phyloP scores from a whole-genome alignment of 1,140 invertebrate genomes.

The Lepidurus apus region DNA sequence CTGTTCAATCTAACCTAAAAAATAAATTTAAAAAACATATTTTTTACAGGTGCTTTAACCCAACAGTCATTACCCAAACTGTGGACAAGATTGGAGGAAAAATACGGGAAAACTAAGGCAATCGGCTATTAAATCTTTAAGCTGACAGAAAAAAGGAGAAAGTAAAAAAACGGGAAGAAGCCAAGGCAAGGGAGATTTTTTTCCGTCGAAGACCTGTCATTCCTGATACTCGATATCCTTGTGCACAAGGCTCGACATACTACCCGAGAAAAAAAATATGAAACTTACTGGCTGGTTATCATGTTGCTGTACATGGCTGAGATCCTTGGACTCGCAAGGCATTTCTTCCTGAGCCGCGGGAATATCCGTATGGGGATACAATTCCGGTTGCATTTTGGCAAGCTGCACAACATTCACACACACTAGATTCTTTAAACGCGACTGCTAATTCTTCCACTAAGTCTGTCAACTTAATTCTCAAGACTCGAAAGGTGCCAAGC shows the following conservation, averaged over 20 bases:
- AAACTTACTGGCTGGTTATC: slow-evolving; percentile 2
- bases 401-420: neutral
- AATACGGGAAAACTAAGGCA: too few species aligned
- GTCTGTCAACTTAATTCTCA: neutral
- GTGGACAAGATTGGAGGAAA: too few species aligned
- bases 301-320: slow-evolving; percentile 21
- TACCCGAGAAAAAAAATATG: neutral
- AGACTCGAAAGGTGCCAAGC: neutral
- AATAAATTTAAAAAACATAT: too few species aligned
- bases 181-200: too few species aligned
- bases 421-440: neutral
- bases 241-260: neutral
- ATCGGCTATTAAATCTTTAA: too few species aligned
- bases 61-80: too few species aligned
- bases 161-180: too few species aligned
- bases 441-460: neutral
- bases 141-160: too few species aligned
- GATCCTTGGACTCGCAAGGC: slow-evolving; percentile 5
- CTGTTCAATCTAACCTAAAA: too few species aligned
- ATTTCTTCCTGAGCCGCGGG: slow-evolving; percentile 8
- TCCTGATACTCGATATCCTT: too few species aligned
- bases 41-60: too few species aligned
- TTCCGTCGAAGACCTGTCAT: too few species aligned
- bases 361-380: slow-evolving; percentile 4
- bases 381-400: slow-evolving; percentile 13